Evolutionary conservation across 2,113 vertebrate species (phyloP).

Genomic region (Felis chaus): DNA sequence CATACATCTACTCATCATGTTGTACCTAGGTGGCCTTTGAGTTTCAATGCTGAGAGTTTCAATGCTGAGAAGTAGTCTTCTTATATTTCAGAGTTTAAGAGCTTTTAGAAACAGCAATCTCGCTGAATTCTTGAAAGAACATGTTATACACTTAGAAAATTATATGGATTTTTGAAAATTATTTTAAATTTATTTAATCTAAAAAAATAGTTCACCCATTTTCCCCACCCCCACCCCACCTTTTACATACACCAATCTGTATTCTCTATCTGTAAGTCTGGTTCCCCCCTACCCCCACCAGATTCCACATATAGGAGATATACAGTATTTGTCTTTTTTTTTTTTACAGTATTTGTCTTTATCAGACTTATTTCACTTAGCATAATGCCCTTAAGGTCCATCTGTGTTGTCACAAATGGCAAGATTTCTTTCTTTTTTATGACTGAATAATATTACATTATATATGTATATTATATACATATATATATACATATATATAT

Average conservation of each 20-base stretch:
- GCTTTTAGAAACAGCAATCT: background rate
- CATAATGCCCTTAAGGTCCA: background rate
- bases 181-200: background rate
- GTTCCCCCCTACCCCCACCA: accelerated
- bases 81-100: background rate
- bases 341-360: background rate
- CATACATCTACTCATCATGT: background rate
- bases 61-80: background rate
- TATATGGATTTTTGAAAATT: background rate
- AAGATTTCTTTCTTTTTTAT: background rate
- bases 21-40: background rate
- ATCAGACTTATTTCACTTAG: background rate
- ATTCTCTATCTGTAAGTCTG: background rate
- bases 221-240: background rate
- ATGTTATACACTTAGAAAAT: background rate
- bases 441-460: background rate
- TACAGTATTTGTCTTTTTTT: background rate
- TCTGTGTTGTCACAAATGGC: background rate
- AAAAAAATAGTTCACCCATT: background rate
- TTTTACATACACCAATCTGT: background rate
- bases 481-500: too few species aligned
- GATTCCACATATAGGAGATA: background rate
- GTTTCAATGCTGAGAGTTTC: slow-evolving; percentile 7
- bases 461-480: background rate
- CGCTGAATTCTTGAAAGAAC: slow-evolving; percentile 17